phyloP scores from a whole-genome alignment of 2,888 invertebrate genomes.

The Drosophila tanythrix region DNA sequence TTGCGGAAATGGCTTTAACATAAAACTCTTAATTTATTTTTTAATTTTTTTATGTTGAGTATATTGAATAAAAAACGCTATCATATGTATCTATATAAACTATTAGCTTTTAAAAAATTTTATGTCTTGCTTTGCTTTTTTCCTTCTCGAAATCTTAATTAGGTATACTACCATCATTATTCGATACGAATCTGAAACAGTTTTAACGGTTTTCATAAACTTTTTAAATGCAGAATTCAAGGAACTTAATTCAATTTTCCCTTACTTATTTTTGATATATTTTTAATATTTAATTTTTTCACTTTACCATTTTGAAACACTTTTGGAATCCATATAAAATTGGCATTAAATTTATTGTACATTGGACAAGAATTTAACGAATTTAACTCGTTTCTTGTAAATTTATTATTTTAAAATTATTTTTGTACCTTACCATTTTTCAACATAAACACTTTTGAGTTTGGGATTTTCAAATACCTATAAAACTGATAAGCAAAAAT shows the following conservation, averaged over 20 bases:
- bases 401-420: not conserved
- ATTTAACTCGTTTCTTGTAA: not conserved
- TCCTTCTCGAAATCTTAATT: too few relatives aligned
- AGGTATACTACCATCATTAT: too few relatives aligned
- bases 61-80: not conserved
- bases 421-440: not conserved
- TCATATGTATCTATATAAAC: not conserved
- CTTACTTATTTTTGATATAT: not conserved
- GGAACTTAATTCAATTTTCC: not conserved
- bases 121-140: too few relatives aligned
- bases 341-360: not conserved
- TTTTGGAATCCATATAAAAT: not conserved
- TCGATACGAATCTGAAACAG: too few relatives aligned
- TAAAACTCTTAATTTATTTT: not conserved
- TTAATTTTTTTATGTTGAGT: not conserved
- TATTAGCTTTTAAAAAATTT: not conserved
- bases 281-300: not conserved
- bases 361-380: not conserved
- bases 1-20: fast-evolving
- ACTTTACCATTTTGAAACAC: not conserved
- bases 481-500: too few relatives aligned
- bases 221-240: not conserved
- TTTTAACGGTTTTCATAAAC: too few relatives aligned
- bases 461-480: too few relatives aligned
- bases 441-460: too few relatives aligned